These are phyloP conservation scores for Microcebus tavaratra DNA, from an alignment of 2,113 vertebrate genomes.

Conservation along the genomic window DNA sequence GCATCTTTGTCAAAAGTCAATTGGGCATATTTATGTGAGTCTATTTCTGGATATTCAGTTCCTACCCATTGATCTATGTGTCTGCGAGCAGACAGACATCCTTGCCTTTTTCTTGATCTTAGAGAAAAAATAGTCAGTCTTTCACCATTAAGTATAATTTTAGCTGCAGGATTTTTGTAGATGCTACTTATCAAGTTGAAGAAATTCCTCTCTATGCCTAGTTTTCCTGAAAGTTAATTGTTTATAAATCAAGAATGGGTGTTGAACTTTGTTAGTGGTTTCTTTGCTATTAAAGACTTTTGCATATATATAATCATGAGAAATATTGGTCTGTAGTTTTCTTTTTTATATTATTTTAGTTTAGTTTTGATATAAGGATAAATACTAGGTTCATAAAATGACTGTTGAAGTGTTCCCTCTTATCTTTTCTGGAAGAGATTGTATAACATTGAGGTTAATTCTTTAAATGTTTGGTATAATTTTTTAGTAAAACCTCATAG, in stretches of 20 bases:
- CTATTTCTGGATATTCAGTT: slow-evolving; percentile 16
- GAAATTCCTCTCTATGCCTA: not conserved
- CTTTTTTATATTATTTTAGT: not conserved
- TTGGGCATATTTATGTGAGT: not conserved
- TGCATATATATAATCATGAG: not conserved
- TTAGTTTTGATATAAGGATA: not conserved
- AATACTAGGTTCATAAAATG: not conserved
- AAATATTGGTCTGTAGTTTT: not conserved
- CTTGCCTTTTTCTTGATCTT: not conserved
- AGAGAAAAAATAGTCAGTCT: not conserved
- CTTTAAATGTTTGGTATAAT: not conserved
- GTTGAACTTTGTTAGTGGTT: not conserved
- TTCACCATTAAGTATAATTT: not conserved
- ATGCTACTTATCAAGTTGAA: not conserved
- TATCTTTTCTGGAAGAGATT: not conserved
- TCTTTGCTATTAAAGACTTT: not conserved
- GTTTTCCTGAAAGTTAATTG: not conserved
- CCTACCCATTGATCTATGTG: not conserved
- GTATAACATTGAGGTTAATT: not conserved
- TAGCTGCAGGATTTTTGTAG: not conserved
- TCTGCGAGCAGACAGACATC: not conserved
- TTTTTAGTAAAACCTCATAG: not conserved
- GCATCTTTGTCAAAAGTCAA: not conserved
- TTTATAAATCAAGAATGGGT: not conserved
- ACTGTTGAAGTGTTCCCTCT: not conserved